Evolutionary conservation across 2,888 invertebrate genomes (phyloP).

Genomic region (Thumatha senex): DNA sequence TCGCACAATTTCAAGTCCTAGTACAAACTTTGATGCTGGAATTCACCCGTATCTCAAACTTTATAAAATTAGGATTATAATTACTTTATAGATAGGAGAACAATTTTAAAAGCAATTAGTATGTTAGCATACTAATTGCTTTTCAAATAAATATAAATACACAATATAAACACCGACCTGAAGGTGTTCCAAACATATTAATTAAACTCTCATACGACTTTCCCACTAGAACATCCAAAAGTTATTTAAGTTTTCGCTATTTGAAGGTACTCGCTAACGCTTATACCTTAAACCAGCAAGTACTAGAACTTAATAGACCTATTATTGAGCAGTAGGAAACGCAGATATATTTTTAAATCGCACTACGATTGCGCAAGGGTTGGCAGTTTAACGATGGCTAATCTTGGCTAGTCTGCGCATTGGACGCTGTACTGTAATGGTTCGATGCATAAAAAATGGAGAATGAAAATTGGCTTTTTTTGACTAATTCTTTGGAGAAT

Average conservation of each 20-base stretch:
- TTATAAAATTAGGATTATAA: too few species aligned
- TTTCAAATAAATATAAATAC: too few species aligned
- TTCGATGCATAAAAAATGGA: constrained; percentile 13
- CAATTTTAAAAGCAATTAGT: too few species aligned
- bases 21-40: too few species aligned
- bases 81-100: too few species aligned
- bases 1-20: too few species aligned
- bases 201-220: background rate
- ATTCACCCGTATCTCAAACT: too few species aligned
- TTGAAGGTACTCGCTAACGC: background rate
- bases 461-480: constrained; percentile 11
- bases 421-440: constrained; percentile 32
- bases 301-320: constrained; percentile 42
- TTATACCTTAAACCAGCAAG: constrained; percentile 18
- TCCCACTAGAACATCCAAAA: background rate
- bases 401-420: constrained; percentile 38
- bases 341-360: constrained; percentile 44
- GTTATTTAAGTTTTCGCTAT: too few species aligned
- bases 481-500: constrained; percentile 20
- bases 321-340: constrained; percentile 44
- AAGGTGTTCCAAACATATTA: too few species aligned
- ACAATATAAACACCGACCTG: too few species aligned
- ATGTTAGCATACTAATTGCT: too few species aligned
- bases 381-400: constrained; percentile 42
- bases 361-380: constrained; percentile 40